These are phyloP conservation scores for Echinarachnius parma DNA, from an alignment of 53 echinoderm and acorn worm species.

Conservation along the genomic window DNA sequence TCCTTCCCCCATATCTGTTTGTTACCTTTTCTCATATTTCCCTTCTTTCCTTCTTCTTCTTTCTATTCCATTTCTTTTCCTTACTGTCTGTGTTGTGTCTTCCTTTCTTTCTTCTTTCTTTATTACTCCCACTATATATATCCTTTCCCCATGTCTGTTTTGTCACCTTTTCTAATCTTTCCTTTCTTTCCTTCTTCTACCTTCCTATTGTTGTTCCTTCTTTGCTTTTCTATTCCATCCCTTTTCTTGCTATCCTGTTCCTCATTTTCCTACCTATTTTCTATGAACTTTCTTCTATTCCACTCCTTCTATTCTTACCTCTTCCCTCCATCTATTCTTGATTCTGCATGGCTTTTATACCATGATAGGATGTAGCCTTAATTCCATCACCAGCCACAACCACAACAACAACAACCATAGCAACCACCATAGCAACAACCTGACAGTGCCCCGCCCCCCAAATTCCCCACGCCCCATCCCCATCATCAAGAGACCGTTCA, in stretches of 20 bases:
- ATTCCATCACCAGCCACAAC: slow-evolving; percentile 57
- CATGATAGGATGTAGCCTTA: slow-evolving; percentile 73
- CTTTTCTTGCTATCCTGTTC: not conserved
- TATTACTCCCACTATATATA: slow-evolving; percentile 21
- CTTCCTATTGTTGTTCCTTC: not conserved
- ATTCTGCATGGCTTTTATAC: not conserved
- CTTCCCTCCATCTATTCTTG: not conserved
- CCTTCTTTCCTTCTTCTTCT: not conserved
- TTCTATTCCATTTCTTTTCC: not conserved
- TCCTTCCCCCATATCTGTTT: not conserved
- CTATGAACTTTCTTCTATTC: not conserved
- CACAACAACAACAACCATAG: no score
- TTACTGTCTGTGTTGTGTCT: not conserved
- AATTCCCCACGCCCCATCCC: slow-evolving; percentile 49
- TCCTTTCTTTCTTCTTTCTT: not conserved
- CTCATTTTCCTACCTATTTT: not conserved
- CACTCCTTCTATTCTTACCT: not conserved
- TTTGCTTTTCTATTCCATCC: not conserved
- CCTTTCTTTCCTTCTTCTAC: slow-evolving; percentile 19
- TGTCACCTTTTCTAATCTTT: slow-evolving; percentile 9
- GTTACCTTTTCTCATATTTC: not conserved
- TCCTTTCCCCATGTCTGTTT: not conserved
- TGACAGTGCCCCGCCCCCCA: slow-evolving; percentile 67
- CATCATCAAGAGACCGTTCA: slow-evolving; percentile 55
- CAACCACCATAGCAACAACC: slow-evolving; percentile 11